Evolutionary conservation across 2,888 invertebrate species (phyloP).

Genomic region (Epirrhoe alternata): DNA sequence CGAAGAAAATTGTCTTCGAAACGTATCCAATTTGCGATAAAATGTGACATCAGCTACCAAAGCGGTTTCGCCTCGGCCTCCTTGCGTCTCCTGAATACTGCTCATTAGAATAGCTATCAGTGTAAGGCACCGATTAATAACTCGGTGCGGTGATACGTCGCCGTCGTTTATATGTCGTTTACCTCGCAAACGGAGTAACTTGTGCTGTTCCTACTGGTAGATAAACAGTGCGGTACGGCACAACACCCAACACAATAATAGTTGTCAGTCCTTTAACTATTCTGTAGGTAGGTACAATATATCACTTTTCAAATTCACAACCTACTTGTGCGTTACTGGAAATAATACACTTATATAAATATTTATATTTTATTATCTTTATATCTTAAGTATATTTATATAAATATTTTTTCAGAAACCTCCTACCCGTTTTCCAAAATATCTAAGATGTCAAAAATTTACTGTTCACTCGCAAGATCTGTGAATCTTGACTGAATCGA

Average conservation of each 20-base stretch:
- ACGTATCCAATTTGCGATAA: slow-evolving; percentile 43
- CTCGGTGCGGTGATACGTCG: slow-evolving; percentile 70
- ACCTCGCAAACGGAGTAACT: slow-evolving; percentile 67
- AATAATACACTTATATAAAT: too few species aligned
- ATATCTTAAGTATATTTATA: too few species aligned
- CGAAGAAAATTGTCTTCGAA: slow-evolving; percentile 40
- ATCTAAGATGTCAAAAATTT: too few species aligned
- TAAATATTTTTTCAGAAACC: too few species aligned
- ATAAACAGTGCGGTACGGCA: slow-evolving; percentile 18
- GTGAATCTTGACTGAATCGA: background rate
- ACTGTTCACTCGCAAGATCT: too few species aligned
- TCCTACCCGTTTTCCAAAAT: too few species aligned
- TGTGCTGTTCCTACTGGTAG: slow-evolving; percentile 57
- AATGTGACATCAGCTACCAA: slow-evolving; percentile 54
- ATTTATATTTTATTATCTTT: too few species aligned
- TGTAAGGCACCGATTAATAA: slow-evolving; percentile 81
- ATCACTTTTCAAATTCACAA: too few species aligned
- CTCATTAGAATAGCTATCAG: slow-evolving; percentile 85
- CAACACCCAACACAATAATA: background rate
- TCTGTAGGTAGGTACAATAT: too few species aligned
- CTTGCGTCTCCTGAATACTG: slow-evolving; percentile 68
- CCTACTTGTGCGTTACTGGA: too few species aligned
- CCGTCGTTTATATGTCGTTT: slow-evolving; percentile 81
- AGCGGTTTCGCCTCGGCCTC: slow-evolving; percentile 78
- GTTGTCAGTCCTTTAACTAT: too few species aligned